phyloP scores from a whole-genome alignment of 2,113 vertebrate genomes.

The Choloepus hoffmanni region DNA sequence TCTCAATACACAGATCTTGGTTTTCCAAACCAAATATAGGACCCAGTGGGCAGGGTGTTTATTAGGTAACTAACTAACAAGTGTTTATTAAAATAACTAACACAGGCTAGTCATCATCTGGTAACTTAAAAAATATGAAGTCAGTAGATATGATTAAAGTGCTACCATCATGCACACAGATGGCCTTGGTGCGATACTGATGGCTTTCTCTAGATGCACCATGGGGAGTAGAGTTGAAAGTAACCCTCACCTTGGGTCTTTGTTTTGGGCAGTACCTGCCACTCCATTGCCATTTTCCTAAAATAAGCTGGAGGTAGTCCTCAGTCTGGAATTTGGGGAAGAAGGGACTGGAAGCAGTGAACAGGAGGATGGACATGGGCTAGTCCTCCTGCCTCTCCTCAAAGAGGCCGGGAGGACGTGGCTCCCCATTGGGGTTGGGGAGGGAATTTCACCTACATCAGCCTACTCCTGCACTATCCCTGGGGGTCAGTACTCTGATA shows the following conservation, averaged over 20 bases:
- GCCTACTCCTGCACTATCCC: fast-evolving
- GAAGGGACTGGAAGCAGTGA: fast-evolving
- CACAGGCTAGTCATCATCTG: no score
- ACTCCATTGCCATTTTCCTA: fast-evolving
- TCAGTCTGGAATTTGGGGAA: not conserved
- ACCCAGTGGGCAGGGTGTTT: no score
- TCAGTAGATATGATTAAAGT: no score
- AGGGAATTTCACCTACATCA: fast-evolving
- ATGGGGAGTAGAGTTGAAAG: fast-evolving
- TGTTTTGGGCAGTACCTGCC: not conserved
- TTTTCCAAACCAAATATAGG: not conserved
- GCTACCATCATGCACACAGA: not conserved
- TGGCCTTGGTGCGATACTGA: fast-evolving
- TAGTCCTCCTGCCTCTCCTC: not conserved
- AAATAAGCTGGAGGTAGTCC: fast-evolving
- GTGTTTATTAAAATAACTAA: not conserved
- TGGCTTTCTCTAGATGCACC: fast-evolving
- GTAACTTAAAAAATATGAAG: no score
- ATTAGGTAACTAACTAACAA: not conserved
- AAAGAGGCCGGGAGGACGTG: fast-evolving
- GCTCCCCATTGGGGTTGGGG: not conserved
- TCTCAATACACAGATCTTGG: no score
- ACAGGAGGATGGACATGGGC: no score
- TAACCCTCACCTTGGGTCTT: fast-evolving
- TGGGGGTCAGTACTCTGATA: not conserved